phyloP scores from a whole-genome alignment of 1,140 invertebrate species.

The Idris sp. region DNA sequence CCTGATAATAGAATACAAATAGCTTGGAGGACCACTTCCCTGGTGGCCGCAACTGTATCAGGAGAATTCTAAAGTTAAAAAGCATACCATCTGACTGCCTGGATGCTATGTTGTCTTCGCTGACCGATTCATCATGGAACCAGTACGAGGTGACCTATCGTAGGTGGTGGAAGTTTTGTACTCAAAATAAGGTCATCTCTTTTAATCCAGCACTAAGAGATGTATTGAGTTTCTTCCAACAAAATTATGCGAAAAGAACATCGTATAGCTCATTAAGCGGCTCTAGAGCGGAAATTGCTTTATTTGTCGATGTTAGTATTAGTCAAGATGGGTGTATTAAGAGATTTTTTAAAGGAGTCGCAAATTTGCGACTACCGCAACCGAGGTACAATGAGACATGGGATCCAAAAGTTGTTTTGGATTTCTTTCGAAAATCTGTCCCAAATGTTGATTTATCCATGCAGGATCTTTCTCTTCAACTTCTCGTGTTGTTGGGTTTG shows the following conservation, averaged over 20 bases:
- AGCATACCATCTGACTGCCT: slow-evolving; percentile 36
- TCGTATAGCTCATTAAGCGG: slow-evolving; percentile 8
- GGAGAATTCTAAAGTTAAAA: slow-evolving; percentile 40
- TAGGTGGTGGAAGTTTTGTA: slow-evolving; percentile 64
- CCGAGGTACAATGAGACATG: slow-evolving; percentile 58
- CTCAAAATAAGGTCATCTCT: slow-evolving; percentile 13
- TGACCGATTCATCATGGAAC: slow-evolving; percentile 54
- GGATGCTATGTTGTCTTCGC: slow-evolving; percentile 56
- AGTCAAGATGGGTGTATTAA: slow-evolving; percentile 38
- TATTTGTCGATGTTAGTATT: slow-evolving; percentile 26
- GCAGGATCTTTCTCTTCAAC: slow-evolving; percentile 34
- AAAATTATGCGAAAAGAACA: slow-evolving; percentile 2
- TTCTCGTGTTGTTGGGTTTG: slow-evolving; percentile 15
- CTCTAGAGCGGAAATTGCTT: slow-evolving; percentile 17
- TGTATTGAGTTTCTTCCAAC: slow-evolving; percentile 26
- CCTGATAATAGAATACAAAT: too few relatives aligned
- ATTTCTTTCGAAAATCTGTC: slow-evolving; percentile 17
- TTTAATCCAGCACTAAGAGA: slow-evolving; percentile 5
- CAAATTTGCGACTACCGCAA: slow-evolving; percentile 27
- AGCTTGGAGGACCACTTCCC: slow-evolving; percentile 56
- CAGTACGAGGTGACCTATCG: slow-evolving; percentile 62
- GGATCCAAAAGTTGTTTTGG: slow-evolving; percentile 57
- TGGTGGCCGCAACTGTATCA: slow-evolving; percentile 60
- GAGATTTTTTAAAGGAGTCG: slow-evolving; percentile 59
- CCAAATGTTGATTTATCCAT: slow-evolving; percentile 37